Base-by-base conservation (phyloP, 2,888 invertebrate species). In the Steinernema scapterisci region DNA sequence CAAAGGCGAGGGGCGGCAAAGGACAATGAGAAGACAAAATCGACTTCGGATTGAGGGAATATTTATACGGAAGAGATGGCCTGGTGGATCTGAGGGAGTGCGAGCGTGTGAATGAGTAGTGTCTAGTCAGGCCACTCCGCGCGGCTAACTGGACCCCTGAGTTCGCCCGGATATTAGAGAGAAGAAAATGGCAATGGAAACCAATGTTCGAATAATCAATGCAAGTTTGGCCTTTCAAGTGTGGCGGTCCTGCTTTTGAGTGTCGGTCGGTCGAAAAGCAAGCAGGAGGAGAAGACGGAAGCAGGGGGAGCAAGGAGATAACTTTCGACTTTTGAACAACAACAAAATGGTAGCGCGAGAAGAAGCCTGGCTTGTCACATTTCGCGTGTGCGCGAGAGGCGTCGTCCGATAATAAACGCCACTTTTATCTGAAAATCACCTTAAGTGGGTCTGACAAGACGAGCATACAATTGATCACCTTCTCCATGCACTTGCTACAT, bases 141-240 rank as follows among this genome's bases (percentile, higher is more conserved):
- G 63, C 16, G 31, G 31, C 16, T 31, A 27, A 63, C 25, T 63
- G 27, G 48, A 5, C 13, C 16, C 48, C 16, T 25, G 23, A 38
- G 63, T 63, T 38, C 31, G 48, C 13, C 25, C 63, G 63, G 63
- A 63, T 63, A 63, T 63, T 63, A 63, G 63, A 63, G 63, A 63
- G 31, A 63, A 27, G 63, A 63, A 63, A 27, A 63, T 63, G 63
- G 63, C 63, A 25, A 63, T 63, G 63, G 63, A 38, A 63, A 63
- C 63, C 63, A 63, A 63, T 63, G 63, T 27, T 63, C 27, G 19
- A 63, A 63, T 63, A 63, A 63, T 63, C 63, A 63, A 63, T 63
- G 63, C 63, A 63, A 63, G 63, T 63, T 63, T 16, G 63, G 31
- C 63, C 25, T 63, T 63, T 63, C 38, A 63, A 63, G 63, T 63